Percentiles rank a stretch among this genome's conserved stretches.
Conservation (phyloP, 2,888 invertebrate genomes). For the Ochropleura plecta region DNA sequence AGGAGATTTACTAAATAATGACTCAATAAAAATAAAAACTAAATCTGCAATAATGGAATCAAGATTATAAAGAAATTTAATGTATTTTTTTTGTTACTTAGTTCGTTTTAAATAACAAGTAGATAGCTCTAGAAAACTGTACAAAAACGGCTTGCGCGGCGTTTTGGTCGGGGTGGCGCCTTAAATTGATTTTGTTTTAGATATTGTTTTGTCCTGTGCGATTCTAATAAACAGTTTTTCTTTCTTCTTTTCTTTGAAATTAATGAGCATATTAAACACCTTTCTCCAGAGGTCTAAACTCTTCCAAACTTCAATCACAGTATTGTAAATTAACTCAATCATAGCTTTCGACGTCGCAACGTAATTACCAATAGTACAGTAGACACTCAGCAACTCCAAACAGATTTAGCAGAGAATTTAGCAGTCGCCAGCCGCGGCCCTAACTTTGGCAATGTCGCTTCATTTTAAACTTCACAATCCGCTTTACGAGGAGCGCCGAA, state of each 20-base stretch:
- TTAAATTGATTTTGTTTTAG: too few species aligned
- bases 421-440: slow-evolving; percentile 62
- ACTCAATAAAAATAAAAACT: too few species aligned
- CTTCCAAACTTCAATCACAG: slow-evolving; percentile 36
- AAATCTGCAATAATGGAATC: too few species aligned
- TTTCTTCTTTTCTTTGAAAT: not conserved
- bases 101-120: too few species aligned
- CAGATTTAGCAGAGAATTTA: slow-evolving; percentile 69
- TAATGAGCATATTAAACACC: slow-evolving; percentile 31
- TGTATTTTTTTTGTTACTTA: too few species aligned
- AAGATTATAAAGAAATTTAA: too few species aligned
- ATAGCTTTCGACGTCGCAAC: slow-evolving; percentile 57
- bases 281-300: slow-evolving; percentile 1
- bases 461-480: slow-evolving; percentile 86
- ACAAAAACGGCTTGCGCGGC: too few species aligned
- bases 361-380: slow-evolving; percentile 63
- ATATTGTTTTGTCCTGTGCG: too few species aligned
- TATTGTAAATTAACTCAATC: slow-evolving; percentile 59
- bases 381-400: slow-evolving; percentile 59
- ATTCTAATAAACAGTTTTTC: too few species aligned
- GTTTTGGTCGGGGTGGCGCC: too few species aligned
- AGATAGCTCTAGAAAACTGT: too few species aligned
- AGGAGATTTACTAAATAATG: too few species aligned
- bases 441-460: slow-evolving; percentile 71
- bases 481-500: slow-evolving; percentile 82